phyloP scores from a whole-genome alignment of 2,113 vertebrate genomes.

The Dicaeum eximium region DNA sequence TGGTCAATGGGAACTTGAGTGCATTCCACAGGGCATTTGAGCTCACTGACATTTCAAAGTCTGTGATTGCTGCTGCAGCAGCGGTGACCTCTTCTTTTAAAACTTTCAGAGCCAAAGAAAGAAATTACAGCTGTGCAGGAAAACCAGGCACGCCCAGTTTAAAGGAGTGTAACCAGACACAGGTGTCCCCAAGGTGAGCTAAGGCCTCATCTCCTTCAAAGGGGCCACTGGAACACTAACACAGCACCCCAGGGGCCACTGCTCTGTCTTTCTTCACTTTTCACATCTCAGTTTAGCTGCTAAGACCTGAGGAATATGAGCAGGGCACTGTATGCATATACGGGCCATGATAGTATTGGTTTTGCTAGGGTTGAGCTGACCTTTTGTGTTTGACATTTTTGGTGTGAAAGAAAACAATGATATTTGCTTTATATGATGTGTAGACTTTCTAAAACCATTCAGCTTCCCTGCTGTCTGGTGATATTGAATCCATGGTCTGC shows the following conservation, averaged over 20 bases:
- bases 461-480: not conserved
- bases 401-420: not conserved
- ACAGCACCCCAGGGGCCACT: not conserved
- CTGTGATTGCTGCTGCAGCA: not conserved
- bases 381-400: not conserved
- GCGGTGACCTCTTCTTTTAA: not conserved
- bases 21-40: not conserved
- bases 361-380: not conserved
- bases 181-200: not conserved
- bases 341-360: not conserved
- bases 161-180: not conserved
- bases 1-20: not conserved
- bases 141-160: not conserved
- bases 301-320: not conserved
- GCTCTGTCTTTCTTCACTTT: not conserved
- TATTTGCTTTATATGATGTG: not conserved
- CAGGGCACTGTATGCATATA: accelerated
- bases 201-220: not conserved
- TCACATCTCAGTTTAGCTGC: not conserved
- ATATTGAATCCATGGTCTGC: not conserved
- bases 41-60: not conserved
- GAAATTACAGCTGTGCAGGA: not conserved
- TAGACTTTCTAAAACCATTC: not conserved
- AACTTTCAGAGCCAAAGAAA: not conserved
- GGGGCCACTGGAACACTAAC: not conserved